Percentiles rank a stretch among this genome's conserved stretches.
Evolutionary conservation across 2,888 invertebrate genomes (phyloP).

Genomic region (Pyrrhosoma nymphula): DNA sequence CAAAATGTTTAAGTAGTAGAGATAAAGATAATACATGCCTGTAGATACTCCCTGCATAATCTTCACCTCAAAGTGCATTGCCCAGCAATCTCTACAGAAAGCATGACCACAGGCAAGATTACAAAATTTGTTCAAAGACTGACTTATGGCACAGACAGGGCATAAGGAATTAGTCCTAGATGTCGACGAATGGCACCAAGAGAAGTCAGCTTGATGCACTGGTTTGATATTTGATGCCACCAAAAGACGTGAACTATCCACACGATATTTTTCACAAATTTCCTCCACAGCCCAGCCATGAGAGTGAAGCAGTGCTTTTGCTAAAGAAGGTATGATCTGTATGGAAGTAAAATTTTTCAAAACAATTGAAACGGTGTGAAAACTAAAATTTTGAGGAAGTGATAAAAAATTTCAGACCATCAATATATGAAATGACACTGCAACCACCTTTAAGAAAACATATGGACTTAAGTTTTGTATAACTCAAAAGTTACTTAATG

Average conservation of each 20-base stretch:
- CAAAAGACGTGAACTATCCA: conserved; percentile 86
- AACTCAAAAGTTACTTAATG: too few species aligned
- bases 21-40: conserved; percentile 76
- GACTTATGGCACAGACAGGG: conserved; percentile 88
- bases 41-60: conserved; percentile 91
- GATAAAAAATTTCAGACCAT: background rate
- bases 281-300: conserved; percentile 94
- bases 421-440: background rate
- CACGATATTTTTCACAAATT: conserved; percentile 89
- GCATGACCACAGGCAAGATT: conserved; percentile 93
- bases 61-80: conserved; percentile 97
- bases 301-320: conserved; percentile 94
- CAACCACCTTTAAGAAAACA: background rate
- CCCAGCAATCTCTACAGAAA: conserved; percentile 98
- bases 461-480: too few species aligned
- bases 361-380: background rate
- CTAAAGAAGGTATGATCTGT: conserved; percentile 92
- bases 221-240: conserved; percentile 82
- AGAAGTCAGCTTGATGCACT: background rate
- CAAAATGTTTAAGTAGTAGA: background rate
- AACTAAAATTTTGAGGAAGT: background rate
- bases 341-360: conserved; percentile 69
- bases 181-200: conserved; percentile 73
- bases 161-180: conserved; percentile 79
- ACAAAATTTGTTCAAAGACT: conserved; percentile 86